These are phyloP conservation scores for Tuberolachnus salignus DNA, from an alignment of 2,888 invertebrate genomes.

Conservation along the genomic window DNA sequence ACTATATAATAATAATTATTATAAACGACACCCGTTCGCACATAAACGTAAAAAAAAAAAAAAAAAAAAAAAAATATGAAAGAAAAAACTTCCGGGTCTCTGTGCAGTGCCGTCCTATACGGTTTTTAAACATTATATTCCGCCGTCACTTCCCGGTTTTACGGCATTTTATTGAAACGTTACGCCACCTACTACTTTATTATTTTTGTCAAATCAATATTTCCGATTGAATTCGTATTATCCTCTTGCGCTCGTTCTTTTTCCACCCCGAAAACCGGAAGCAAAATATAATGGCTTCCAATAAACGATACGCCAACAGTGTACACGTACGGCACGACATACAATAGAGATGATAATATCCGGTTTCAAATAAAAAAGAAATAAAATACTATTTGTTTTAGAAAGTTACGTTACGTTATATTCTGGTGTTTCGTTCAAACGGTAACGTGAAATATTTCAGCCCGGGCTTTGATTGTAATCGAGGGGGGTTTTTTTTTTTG, in stretches of 20 bases:
- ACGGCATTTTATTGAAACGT: not conserved
- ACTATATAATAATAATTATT: constrained; percentile 28
- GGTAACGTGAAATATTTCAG: too few relatives aligned
- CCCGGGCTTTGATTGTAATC: too few relatives aligned
- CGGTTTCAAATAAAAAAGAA: too few relatives aligned
- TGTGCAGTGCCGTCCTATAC: not conserved
- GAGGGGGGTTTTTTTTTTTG: too few relatives aligned
- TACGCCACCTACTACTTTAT: too few relatives aligned
- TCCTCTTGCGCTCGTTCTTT: not conserved
- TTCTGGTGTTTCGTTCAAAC: too few relatives aligned
- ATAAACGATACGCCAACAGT: not conserved
- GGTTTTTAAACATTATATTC: constrained; percentile 27
- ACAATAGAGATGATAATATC: too few relatives aligned
- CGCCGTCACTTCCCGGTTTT: not conserved
- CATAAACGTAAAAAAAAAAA: not conserved
- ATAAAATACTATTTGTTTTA: not conserved
- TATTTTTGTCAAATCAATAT: not conserved
- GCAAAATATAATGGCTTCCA: not conserved
- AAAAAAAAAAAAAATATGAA: too few relatives aligned
- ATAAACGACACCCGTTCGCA: constrained; percentile 13
- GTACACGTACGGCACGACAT: too few relatives aligned
- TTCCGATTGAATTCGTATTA: constrained; percentile 5
- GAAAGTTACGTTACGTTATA: not conserved
- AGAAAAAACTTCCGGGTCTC: constrained; percentile 14
- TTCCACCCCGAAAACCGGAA: constrained; percentile 6